These are phyloP conservation scores for Vireo griseus DNA, from an alignment of 2,797 vertebrate genomes.

Conservation along the genomic window DNA sequence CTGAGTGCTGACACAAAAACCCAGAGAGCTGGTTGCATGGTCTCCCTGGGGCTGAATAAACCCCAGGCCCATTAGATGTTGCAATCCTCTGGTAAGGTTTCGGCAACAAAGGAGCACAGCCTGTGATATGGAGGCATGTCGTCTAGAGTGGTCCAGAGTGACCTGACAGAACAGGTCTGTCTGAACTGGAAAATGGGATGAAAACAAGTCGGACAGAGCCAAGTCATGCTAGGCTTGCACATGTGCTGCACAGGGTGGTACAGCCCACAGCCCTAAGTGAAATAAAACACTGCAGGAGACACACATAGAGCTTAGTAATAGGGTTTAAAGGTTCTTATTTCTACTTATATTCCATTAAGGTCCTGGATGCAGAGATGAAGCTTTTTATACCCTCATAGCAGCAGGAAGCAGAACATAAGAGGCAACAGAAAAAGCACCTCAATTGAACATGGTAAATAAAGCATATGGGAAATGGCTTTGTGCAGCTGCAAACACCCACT, in stretches of 20 bases:
- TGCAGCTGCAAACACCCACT: neutral
- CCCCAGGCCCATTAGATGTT: neutral
- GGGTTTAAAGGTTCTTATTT: neutral
- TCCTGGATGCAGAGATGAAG: neutral
- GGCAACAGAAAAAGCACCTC: neutral
- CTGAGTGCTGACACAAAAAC: accelerated
- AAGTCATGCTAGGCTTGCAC: neutral
- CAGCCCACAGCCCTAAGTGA: neutral
- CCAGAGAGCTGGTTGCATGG: neutral
- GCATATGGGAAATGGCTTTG: neutral
- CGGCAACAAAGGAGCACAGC: neutral
- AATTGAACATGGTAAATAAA: neutral
- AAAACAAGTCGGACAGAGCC: accelerated
- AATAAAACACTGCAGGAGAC: neutral
- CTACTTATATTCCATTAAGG: neutral
- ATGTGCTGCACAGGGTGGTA: neutral
- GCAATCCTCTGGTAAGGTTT: neutral
- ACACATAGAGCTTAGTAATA: neutral
- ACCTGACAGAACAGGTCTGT: neutral
- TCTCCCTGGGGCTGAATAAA: accelerated
- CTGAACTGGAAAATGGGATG: neutral
- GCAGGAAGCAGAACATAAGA: neutral
- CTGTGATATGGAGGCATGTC: accelerated
- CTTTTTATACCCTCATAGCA: neutral
- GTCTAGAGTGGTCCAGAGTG: neutral